Base-by-base conservation (phyloP, 2,797 vertebrate species). In the Carapus acus region DNA sequence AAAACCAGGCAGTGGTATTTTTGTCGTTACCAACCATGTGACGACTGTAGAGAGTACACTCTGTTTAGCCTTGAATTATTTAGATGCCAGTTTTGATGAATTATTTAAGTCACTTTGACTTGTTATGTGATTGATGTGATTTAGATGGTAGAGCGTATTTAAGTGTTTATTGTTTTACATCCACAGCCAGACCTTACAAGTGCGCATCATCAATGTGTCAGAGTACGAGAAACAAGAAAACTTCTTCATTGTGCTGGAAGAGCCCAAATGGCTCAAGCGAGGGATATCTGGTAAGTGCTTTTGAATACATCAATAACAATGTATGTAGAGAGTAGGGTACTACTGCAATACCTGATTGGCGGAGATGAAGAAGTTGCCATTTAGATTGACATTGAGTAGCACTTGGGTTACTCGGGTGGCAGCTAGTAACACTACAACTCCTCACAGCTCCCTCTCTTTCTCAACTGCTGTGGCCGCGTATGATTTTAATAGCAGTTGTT, bases 141-240 rank as follows among this genome's bases (percentile, higher is more conserved):
- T 27, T 84, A 74, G 66, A 69, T 37, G 54, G 47, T 29, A 31
- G 51, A 63, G 56, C 43, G 47, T 65, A 54, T 68, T 58, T 58
- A 27, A 27, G 9, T 9, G 9, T 27, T 27, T 27, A 9, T 27
- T 27, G 9, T 27, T 27, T 27, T 27, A 7, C 46, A 2, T 79
- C 43, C 73, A 42, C 78, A 96, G 94, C 84, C 91, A 94, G 79
- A 88, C 79, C 1, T 83, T 96, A 36, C 85, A 90, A 67, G 90
- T 96, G 71, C 88, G 76, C 58, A 93, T 96, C 50, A 87, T 93
- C 44, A 93, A 95, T 19, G 89, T 93, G 3, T 90, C 89, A 45
- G 93, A 94, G 77, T 94, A 93, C 13, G 94, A 97, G 76, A 96
- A 96, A 73, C 91, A 90, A 74, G 94, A 96, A 68, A 91, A 90